phyloP scores from a whole-genome alignment of 2,797 vertebrate genomes.

The Macropodus opercularis region DNA sequence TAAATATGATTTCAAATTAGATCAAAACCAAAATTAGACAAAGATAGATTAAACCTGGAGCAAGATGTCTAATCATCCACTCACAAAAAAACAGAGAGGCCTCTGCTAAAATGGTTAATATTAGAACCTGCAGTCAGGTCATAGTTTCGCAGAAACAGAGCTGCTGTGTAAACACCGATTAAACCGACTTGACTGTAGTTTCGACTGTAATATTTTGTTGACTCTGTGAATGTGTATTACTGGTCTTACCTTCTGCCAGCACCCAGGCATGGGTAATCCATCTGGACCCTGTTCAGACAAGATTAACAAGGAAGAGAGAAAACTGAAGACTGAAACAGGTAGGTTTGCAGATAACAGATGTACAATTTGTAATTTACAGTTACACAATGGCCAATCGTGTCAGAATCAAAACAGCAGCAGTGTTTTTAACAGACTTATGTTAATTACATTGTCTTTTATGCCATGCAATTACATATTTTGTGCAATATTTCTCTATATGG shows the following conservation, averaged over 20 bases:
- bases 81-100: too few species aligned
- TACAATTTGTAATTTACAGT: neutral
- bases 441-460: neutral
- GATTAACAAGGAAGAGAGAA: conserved; percentile 29
- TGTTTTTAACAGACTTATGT: neutral
- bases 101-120: too few species aligned
- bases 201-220: conserved; percentile 3
- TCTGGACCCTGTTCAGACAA: conserved; percentile 90
- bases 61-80: too few species aligned
- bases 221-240: neutral
- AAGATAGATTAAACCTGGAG: too few species aligned
- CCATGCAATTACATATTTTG: neutral
- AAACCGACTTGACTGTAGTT: too few species aligned
- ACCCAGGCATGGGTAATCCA: conserved; percentile 99
- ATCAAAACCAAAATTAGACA: too few species aligned
- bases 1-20: too few species aligned
- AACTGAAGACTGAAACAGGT: conserved; percentile 36
- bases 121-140: too few species aligned
- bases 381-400: neutral
- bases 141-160: too few species aligned
- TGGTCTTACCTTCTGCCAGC: conserved; percentile 97
- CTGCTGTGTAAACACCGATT: too few species aligned
- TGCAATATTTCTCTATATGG: neutral
- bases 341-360: neutral
- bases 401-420: too few species aligned